Base-by-base conservation (phyloP, 2,888 invertebrate genomes). In the Phyto melanocephala region DNA sequence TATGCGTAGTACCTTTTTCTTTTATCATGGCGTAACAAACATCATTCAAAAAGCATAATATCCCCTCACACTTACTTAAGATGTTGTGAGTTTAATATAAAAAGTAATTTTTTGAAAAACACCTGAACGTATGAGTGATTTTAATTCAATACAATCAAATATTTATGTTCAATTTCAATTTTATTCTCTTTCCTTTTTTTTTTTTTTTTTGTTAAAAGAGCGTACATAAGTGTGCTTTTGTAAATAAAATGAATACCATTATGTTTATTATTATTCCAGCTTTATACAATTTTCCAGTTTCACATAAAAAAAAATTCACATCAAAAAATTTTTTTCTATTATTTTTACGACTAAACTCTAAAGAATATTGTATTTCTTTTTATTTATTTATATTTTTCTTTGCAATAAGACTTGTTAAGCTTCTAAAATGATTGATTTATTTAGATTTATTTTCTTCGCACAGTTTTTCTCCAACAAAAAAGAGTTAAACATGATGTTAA, bases 361-460 rank as follows among this genome's bases (percentile, higher is more conserved):
- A 28, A 67, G 17, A 56, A 28, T n/a, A n/a, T n/a, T n/a, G n/a
- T n/a, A 15, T 65, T 65, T 56, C 17, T 45, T 35, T 13, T 8
- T 15, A 42, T 35, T 71, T 47, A 40, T 60, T 70, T 56, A 45
- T 42, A 47, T 67, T 50, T 65, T 63, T 13, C 50, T 35, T 17
- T 50, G 37, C 58, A 67, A 65, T 33, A 65, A 65, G 58, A 28
- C 37, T 71, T 58, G 65, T 67, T 65, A 70, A 76, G 70, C 52
- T 72, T 47, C 45, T 56, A 63, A 81, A 75, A 78, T 82, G 81
- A 82, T 82, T 82, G 81, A 82, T 82, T 82, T 82, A 74, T 82
- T 74, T 65, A 45, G 63, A 62, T 65, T 60, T 74, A 40, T 47
- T 63, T 28, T 60, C n/a, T 45, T 10, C n/a, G n/a, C 10, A 47